Conservation (phyloP, 2,888 invertebrate species). For the Bursaphelenchus okinawaensis region DNA sequence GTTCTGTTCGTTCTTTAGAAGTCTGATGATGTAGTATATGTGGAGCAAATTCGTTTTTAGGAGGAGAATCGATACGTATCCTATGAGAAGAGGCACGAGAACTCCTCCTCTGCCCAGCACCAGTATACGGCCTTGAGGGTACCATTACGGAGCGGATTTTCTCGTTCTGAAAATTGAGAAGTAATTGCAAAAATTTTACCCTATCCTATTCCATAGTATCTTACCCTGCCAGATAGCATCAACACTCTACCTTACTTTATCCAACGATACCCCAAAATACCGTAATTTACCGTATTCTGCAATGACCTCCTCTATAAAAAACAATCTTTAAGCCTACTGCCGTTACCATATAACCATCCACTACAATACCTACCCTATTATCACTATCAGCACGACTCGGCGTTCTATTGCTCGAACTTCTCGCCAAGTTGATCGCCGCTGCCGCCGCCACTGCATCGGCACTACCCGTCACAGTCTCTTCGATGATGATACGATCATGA, state of each 20-base stretch:
- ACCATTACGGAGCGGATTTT: not conserved
- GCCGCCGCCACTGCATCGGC: conserved; percentile 8
- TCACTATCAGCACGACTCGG: conserved; percentile 10
- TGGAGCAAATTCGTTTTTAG: conserved; percentile 2
- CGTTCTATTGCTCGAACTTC: conserved; percentile 8
- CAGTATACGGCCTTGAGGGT: not conserved
- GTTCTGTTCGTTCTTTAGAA: not conserved
- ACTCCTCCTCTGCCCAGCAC: not conserved
- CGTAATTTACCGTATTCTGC: too few species aligned
- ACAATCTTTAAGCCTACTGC: too few species aligned
- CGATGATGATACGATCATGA: conserved; percentile 38
- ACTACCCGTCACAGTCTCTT: conserved; percentile 20
- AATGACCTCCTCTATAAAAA: too few species aligned
- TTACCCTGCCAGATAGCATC: too few species aligned
- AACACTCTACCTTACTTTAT: too few species aligned
- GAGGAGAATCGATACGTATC: not conserved
- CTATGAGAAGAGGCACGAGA: not conserved
- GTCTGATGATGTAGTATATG: conserved; percentile 5
- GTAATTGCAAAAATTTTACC: too few species aligned
- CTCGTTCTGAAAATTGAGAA: not conserved
- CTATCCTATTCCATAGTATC: too few species aligned
- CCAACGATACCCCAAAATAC: too few species aligned
- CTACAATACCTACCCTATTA: not conserved
- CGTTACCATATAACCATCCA: too few species aligned
- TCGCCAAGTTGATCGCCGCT: conserved; percentile 6